These are phyloP conservation scores for Notodonta ziczac DNA, from an alignment of 2,888 invertebrate genomes.

Conservation along the genomic window DNA sequence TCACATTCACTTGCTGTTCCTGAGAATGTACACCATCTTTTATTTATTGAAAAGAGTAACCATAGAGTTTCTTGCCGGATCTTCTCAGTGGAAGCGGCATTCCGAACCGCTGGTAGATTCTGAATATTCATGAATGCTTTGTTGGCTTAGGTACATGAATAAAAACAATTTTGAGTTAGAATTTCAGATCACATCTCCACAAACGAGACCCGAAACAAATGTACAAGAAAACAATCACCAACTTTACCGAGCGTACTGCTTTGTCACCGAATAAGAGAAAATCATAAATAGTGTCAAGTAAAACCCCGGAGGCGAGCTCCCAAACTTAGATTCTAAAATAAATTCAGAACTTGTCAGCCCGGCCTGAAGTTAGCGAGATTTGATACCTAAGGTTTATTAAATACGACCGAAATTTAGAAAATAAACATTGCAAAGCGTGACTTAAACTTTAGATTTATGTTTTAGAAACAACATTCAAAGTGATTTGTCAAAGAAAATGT, in stretches of 20 bases:
- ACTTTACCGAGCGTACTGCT: neutral
- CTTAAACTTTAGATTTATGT: constrained; percentile 1
- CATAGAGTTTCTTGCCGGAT: no score
- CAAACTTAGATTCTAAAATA: constrained; percentile 7
- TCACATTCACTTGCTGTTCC: no score
- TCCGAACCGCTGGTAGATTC: no score
- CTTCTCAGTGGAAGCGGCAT: no score
- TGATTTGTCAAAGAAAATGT: neutral
- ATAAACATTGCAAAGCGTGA: neutral
- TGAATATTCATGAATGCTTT: no score
- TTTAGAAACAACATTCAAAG: neutral
- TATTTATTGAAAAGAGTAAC: no score
- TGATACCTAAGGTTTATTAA: neutral
- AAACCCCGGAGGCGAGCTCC: constrained; percentile 3
- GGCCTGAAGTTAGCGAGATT: neutral
- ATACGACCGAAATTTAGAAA: neutral
- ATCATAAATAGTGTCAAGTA: constrained; percentile 5
- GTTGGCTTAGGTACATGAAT: no score
- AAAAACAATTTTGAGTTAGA: neutral
- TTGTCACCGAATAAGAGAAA: constrained; percentile 6
- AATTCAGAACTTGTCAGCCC: constrained; percentile 3
- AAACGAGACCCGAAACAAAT: neutral
- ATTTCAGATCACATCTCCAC: constrained; percentile 1
- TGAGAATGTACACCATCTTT: no score
- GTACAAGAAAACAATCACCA: neutral